phyloP scores from a whole-genome alignment of 2,113 vertebrate genomes.

The Thamnaconus septentrionalis region DNA sequence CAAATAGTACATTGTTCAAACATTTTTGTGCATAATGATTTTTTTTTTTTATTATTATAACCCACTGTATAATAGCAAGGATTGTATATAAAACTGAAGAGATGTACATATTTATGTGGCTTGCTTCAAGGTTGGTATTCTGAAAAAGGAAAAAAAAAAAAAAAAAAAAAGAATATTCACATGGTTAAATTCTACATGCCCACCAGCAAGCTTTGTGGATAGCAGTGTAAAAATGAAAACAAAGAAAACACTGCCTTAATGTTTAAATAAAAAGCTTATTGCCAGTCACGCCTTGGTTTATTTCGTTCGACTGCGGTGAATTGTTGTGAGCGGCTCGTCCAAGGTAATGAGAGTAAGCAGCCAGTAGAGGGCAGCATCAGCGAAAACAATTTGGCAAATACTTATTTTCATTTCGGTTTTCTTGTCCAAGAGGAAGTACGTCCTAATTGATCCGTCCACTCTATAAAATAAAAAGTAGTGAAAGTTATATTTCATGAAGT shows the following conservation, averaged over 20 bases:
- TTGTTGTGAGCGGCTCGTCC: not conserved
- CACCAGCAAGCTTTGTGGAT: conserved; percentile 80
- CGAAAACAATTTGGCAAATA: not conserved
- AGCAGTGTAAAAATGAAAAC: conserved; percentile 77
- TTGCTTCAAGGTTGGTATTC: conserved; percentile 80
- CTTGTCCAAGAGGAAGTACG: too few relatives aligned
- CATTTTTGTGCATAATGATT: conserved; percentile 74
- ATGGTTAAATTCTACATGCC: conserved; percentile 79
- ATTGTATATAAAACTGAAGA: conserved; percentile 81
- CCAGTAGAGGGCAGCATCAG: conserved; percentile 28
- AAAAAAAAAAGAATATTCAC: conserved; percentile 75
- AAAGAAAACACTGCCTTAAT: conserved; percentile 82
- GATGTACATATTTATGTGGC: conserved; percentile 86
- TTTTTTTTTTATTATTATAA: conserved; percentile 69
- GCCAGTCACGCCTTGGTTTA: conserved; percentile 67
- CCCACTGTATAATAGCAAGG: conserved; percentile 77
- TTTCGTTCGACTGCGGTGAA: not conserved
- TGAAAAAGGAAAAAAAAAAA: conserved; percentile 54
- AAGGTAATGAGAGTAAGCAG: not conserved
- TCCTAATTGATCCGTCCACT: too few relatives aligned
- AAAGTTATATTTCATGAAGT: too few relatives aligned
- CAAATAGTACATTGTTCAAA: conserved; percentile 70
- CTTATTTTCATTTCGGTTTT: not conserved
- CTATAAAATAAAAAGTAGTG: too few relatives aligned
- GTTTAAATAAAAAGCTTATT: conserved; percentile 85